Evolutionary conservation across 2,888 invertebrate genomes (phyloP).

Genomic region (Drosophila acutilabella): DNA sequence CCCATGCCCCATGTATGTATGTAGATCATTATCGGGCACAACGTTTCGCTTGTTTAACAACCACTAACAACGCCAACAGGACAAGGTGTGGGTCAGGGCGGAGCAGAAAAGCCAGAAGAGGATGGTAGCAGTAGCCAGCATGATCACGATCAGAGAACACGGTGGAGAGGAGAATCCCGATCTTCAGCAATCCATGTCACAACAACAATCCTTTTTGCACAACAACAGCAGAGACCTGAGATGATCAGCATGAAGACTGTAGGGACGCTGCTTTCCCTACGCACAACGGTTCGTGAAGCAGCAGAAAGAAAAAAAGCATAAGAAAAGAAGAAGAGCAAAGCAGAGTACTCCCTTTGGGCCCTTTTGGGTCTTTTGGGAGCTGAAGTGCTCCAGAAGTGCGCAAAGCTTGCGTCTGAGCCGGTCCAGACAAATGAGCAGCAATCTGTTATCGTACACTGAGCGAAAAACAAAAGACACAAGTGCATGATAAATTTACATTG

Average conservation of each 20-base stretch:
- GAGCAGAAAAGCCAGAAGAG: neutral
- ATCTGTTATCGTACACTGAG: constrained; percentile 44
- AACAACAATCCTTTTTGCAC: constrained; percentile 64
- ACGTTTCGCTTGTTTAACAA: constrained; percentile 82
- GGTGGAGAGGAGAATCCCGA: constrained; percentile 63
- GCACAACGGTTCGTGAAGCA: constrained; percentile 59
- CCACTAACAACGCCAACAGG: constrained; percentile 71
- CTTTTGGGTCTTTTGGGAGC: constrained; percentile 57
- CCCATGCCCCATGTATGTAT: constrained; percentile 72
- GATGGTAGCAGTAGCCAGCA: constrained; percentile 51
- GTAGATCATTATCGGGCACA: constrained; percentile 80
- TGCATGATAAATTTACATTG: no score
- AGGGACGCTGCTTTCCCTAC: constrained; percentile 52
- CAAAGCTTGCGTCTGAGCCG: constrained; percentile 76
- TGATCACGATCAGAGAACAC: constrained; percentile 51
- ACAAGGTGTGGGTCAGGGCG: constrained; percentile 1
- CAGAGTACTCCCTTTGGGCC: neutral
- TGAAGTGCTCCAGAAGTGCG: constrained; percentile 80
- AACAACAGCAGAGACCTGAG: constrained; percentile 20
- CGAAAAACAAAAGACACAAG: constrained; percentile 21
- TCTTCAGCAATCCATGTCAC: constrained; percentile 53
- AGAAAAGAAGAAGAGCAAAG: constrained; percentile 13
- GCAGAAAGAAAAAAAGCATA: constrained; percentile 34
- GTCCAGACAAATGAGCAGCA: constrained; percentile 78
- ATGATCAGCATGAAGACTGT: constrained; percentile 18